Conservation (phyloP, 2,888 invertebrate genomes). For the Diloba caeruleocephala region DNA sequence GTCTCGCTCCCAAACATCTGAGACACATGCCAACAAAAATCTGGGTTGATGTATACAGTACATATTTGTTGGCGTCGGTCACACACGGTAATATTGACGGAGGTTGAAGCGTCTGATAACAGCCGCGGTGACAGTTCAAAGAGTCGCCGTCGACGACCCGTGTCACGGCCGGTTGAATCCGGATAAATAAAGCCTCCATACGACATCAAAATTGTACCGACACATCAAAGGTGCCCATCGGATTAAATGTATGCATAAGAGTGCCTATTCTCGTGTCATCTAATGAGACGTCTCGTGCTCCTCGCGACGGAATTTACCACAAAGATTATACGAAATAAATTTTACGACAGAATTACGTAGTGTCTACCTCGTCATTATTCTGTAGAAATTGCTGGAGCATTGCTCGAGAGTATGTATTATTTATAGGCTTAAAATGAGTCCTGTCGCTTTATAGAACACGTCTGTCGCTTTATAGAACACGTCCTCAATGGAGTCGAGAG, state of each 20-base stretch:
- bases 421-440: conserved; percentile 23
- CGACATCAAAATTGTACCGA: conserved; percentile 43
- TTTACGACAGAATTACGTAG: conserved; percentile 27
- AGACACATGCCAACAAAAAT: conserved; percentile 20
- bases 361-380: conserved; percentile 31
- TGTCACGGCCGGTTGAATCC: conserved; percentile 53
- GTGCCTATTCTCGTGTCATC: conserved; percentile 42
- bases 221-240: conserved; percentile 56
- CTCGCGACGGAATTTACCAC: conserved; percentile 19
- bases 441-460: conserved; percentile 22
- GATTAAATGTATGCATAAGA: conserved; percentile 59
- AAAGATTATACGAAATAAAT: conserved; percentile 43
- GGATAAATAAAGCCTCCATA: conserved; percentile 41
- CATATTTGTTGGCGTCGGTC: conserved; percentile 28
- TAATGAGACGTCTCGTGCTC: conserved; percentile 42
- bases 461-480: conserved; percentile 18
- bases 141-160: conserved; percentile 49
- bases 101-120: conserved; percentile 48
- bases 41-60: conserved; percentile 11
- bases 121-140: conserved; percentile 52
- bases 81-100: conserved; percentile 46
- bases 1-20: conserved; percentile 10
- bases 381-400: conserved; percentile 22
- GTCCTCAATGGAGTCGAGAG: conserved; percentile 14
- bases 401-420: conserved; percentile 24